Evolutionary conservation across 2,113 vertebrate species (phyloP).

Genomic region (Bubo scandiacus): DNA sequence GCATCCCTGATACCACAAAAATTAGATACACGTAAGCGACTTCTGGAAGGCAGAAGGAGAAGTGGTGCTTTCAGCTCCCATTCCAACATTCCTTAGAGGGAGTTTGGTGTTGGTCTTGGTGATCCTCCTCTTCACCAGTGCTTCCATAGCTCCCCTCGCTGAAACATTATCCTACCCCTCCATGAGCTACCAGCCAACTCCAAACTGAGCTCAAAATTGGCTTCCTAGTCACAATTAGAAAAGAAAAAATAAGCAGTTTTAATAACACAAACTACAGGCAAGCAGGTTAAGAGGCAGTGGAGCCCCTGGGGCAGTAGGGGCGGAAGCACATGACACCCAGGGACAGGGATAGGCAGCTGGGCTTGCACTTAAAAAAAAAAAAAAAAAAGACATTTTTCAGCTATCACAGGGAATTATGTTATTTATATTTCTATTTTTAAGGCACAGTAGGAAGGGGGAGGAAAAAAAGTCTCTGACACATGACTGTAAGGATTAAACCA

Average conservation of each 20-base stretch:
- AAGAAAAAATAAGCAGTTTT: not conserved
- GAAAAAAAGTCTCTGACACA: not conserved
- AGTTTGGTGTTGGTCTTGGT: not conserved
- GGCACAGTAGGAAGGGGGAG: not conserved
- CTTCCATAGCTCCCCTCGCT: not conserved
- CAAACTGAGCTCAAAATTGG: not conserved
- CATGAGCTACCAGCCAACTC: not conserved
- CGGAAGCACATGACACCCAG: accelerated
- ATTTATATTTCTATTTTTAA: not conserved
- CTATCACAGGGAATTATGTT: not conserved
- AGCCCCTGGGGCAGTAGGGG: accelerated
- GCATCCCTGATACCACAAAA: not conserved
- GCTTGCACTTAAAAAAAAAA: not conserved
- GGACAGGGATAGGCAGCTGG: not conserved
- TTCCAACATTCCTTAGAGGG: not conserved
- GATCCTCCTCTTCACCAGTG: not conserved
- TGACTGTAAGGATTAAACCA: not conserved
- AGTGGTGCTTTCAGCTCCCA: not conserved
- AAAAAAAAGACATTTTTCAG: not conserved
- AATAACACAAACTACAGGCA: not conserved
- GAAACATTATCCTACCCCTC: not conserved
- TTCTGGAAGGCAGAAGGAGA: not conserved
- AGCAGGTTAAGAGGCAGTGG: not conserved
- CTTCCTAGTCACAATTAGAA: not conserved
- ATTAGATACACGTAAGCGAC: not conserved